Evolutionary conservation across 1,140 invertebrate species (phyloP), one percentile per base, ranked within the genome.

Genomic region (Drosophila kohkoa): DNA sequence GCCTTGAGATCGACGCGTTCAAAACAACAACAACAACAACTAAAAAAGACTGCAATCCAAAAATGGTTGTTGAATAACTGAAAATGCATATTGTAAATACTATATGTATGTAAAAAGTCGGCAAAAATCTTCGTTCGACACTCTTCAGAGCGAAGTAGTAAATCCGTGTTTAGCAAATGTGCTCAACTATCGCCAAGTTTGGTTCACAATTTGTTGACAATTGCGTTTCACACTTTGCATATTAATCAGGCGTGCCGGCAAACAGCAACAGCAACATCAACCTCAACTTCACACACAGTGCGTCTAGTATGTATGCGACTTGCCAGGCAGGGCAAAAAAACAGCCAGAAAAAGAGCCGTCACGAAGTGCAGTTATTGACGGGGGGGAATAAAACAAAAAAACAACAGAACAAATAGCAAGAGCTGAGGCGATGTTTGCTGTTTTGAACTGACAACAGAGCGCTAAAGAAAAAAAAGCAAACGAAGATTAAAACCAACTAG

Each of bases 201-300:
- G 85, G 73, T 16, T 85, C 68, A 79, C 85, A 88, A 85, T 89
- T 88, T 88, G 83, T 88, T 88, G 82, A 86, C 82, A 85, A 85
- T 86, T 85, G 82, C 82, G 82, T 79, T 86, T 86, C 82, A 57
- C 82, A 86, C 82, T 86, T 86, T 86, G 82, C 82, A 88, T 88
- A 88, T 75, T 85, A 89, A 88, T 52, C 81, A 83, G 73, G 48
- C 43, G 49, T 45, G 64, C 48, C 63, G 52, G 65, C 54, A 64
- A 59, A 48, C 57, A 58, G 45, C 41, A 52, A 67, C 20, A 20
- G 20, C 20, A 25, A 25, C 20, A 25, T 25, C 20, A 25, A 66
- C 46, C 32, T 41, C 15, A 8, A 57, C 32, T 20, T 16, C 16
- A 55, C 13, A 46, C 13, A 69, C 49, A 69, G 30, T 65, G 60